These are phyloP conservation scores for Ptychadena robeensis DNA, from an alignment of 2,797 vertebrate genomes.

Conservation along the genomic window DNA sequence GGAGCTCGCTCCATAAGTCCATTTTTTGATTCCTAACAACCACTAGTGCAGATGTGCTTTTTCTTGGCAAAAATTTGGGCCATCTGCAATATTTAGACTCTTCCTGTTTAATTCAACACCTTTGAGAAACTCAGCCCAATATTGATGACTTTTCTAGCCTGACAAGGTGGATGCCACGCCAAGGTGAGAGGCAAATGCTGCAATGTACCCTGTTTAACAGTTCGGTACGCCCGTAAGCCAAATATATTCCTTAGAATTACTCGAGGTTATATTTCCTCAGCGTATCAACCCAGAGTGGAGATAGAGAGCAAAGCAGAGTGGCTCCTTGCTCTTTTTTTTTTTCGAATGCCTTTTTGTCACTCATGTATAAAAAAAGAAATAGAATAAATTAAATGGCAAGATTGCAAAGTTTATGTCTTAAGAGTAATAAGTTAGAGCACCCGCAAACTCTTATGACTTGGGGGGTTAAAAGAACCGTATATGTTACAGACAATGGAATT, in stretches of 20 bases:
- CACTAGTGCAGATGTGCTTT: conserved; percentile 63
- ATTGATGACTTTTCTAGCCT: conserved; percentile 60
- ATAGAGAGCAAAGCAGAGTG: conserved; percentile 27
- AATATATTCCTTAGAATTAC: conserved; percentile 61
- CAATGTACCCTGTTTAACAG: conserved; percentile 45
- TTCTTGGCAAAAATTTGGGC: conserved; percentile 62
- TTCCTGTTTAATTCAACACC: conserved; percentile 63
- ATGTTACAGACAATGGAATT: background rate
- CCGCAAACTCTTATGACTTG: background rate
- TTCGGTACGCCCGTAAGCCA: conserved; percentile 51
- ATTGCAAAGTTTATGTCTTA: conserved; percentile 52
- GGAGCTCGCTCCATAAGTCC: conserved; percentile 61
- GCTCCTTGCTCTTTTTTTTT: conserved; percentile 8
- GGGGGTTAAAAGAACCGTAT: background rate
- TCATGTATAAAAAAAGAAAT: background rate
- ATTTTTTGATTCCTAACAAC: conserved; percentile 63
- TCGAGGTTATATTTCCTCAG: conserved; percentile 45
- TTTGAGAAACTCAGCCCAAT: conserved; percentile 60
- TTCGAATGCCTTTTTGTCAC: background rate
- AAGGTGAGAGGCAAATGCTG: conserved; percentile 34
- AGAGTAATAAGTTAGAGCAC: conserved; percentile 23
- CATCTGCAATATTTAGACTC: conserved; percentile 63
- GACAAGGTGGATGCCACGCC: conserved; percentile 53
- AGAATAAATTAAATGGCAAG: conserved; percentile 51
- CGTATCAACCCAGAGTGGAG: conserved; percentile 40